phyloP scores from a whole-genome alignment of 2,113 vertebrate genomes.

The Talpa occidentalis region DNA sequence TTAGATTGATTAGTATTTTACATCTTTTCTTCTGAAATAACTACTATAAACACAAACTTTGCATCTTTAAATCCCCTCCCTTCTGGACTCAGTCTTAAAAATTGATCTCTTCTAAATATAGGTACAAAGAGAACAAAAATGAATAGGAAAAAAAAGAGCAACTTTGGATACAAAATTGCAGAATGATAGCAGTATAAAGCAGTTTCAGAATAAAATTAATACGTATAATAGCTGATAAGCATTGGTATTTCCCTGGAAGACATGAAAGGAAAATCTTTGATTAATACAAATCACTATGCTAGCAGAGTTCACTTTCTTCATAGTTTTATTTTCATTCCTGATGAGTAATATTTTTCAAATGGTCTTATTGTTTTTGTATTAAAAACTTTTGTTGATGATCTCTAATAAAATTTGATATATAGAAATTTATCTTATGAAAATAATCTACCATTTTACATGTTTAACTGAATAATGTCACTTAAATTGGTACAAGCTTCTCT shows the following conservation, averaged over 20 bases:
- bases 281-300: conserved; percentile 36
- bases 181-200: not conserved
- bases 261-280: not conserved
- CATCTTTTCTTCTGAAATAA: not conserved
- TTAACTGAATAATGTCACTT: not conserved
- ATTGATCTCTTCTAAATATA: conserved; percentile 24
- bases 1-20: conserved; percentile 19
- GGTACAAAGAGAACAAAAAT: conserved; percentile 24
- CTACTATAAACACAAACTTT: not conserved
- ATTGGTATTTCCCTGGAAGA: conserved; percentile 24
- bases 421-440: not conserved
- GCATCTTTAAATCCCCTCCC: not conserved
- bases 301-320: conserved; percentile 12
- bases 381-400: conserved; percentile 17
- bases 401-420: not conserved
- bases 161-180: conserved; percentile 6
- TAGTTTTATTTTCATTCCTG: conserved; percentile 25
- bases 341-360: conserved; percentile 36
- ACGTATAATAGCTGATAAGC: conserved; percentile 1
- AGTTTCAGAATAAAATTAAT: not conserved
- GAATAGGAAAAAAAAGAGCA: not conserved
- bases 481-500: not conserved
- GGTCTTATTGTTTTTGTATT: not conserved
- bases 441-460: not conserved
- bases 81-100: not conserved